Base-by-base conservation (phyloP, 2,888 invertebrate genomes). In the Dione vanillae region DNA sequence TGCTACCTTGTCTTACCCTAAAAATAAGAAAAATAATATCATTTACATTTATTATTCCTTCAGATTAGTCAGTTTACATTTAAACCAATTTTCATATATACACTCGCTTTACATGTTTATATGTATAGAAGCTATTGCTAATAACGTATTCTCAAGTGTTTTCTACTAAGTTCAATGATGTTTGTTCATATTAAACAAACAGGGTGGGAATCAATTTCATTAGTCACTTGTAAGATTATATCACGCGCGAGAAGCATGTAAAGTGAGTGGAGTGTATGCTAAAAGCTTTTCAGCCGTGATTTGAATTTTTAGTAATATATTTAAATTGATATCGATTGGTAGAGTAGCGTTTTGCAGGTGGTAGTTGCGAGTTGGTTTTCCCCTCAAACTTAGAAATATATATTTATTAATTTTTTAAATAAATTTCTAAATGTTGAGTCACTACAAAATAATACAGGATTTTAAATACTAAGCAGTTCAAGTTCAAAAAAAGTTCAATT, bases 161-260 rank as follows among this genome's bases (percentile, higher is more conserved):
- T 35, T 37, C 37, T 37, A 54, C 45, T 20, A 49, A 40, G 54
- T 47, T n/a, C 62, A 54, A 45, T 54, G 37, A 27, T 58, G 11
- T 64, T 19, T 54, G 14, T 37, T 54, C 68, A 37, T 67, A 64
- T 40, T 67, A 67, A 67, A 61, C 66, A 70, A 73, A 73, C 70
- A 67, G 41, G 67, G 54, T 16, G 68, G 68, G 58, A 70, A 47
- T 67, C 72, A 73, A 73, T 73, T 73, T 70, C 70, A 70, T 73
- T 67, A 61, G 59, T 58, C 70, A 73, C 72, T 67, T 65, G 65
- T 70, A 61, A 45, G 70, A 54, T 59, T 61, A 35, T 61, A 72
- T 64, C 70, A 67, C 49, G 59, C 59, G 67, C 59, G 52, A 19
- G 54, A 37, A 49, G 72, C 47, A 61, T 65, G 67, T 19, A 47